Evolutionary conservation across 2,797 vertebrate genomes (phyloP).

Genomic region (Bothrops alternatus): DNA sequence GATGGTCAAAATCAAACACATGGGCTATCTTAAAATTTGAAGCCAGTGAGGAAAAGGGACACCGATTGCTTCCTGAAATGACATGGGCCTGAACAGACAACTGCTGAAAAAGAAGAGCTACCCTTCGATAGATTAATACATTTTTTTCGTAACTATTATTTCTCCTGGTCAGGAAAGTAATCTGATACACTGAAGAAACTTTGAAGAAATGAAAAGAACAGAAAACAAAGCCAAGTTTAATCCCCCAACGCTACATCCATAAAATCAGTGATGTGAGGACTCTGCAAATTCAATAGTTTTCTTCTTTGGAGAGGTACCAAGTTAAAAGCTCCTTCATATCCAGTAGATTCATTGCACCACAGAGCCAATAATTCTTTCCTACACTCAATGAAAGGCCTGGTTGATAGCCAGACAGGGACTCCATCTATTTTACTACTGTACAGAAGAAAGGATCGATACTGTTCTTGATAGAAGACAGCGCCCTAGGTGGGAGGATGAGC

Average conservation of each 20-base stretch:
- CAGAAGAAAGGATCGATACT: constrained; percentile 11
- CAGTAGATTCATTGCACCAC: constrained; percentile 2
- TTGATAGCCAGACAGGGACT: constrained; percentile 35
- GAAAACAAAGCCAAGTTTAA: neutral
- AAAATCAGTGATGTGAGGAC: constrained; percentile 38
- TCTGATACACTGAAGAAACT: neutral
- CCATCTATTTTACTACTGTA: constrained; percentile 31
- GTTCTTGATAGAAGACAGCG: neutral
- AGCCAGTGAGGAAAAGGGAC: constrained; percentile 30
- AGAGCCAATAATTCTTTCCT: constrained; percentile 42
- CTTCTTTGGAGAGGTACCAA: constrained; percentile 34
- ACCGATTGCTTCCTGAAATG: neutral
- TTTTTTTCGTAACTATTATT: neutral
- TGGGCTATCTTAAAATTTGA: constrained; percentile 57
- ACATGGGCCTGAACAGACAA: neutral
- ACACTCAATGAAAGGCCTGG: constrained; percentile 28
- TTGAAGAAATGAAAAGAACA: neutral
- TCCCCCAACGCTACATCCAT: constrained; percentile 3
- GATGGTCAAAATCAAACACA: constrained; percentile 31
- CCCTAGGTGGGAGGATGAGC: constrained; percentile 23
- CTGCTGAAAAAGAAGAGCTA: neutral
- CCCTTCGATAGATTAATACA: neutral
- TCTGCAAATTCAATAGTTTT: constrained; percentile 32
- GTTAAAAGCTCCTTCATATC: constrained; percentile 36
- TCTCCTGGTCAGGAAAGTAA: neutral